Conservation (phyloP, 2,888 invertebrate genomes). For the Brachylomia viminalis region DNA sequence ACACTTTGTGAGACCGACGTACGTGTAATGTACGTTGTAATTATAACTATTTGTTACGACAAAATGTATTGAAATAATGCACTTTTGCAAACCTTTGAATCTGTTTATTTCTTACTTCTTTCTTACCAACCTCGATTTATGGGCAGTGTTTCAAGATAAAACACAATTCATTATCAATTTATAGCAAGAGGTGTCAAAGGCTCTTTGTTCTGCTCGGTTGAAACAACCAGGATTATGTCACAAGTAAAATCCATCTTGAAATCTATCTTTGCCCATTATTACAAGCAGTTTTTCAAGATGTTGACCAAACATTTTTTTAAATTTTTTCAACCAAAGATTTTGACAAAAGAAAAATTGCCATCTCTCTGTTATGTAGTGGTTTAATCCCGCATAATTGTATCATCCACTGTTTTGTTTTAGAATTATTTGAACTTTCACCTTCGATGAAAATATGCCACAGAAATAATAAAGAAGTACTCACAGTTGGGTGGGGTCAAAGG, state of each 20-base stretch:
- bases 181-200: not conserved
- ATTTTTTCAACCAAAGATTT: too few species aligned
- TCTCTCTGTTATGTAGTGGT: not conserved
- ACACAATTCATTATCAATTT: not conserved
- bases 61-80: not conserved
- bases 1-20: not conserved
- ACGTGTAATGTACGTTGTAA: not conserved
- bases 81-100: not conserved
- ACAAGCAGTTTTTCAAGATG: not conserved
- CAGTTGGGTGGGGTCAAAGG: conserved; percentile 96
- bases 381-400: not conserved
- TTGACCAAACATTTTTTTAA: too few species aligned
- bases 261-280: not conserved
- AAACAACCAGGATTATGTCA: not conserved
- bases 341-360: not conserved
- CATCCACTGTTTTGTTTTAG: not conserved
- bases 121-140: not conserved
- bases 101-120: not conserved
- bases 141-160: not conserved
- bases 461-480: conserved; percentile 81
- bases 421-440: not conserved
- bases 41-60: not conserved
- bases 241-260: not conserved
- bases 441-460: not conserved
- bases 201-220: not conserved